phyloP scores from a whole-genome alignment of 2,113 vertebrate species.

The Urocynchramus pylzowi region DNA sequence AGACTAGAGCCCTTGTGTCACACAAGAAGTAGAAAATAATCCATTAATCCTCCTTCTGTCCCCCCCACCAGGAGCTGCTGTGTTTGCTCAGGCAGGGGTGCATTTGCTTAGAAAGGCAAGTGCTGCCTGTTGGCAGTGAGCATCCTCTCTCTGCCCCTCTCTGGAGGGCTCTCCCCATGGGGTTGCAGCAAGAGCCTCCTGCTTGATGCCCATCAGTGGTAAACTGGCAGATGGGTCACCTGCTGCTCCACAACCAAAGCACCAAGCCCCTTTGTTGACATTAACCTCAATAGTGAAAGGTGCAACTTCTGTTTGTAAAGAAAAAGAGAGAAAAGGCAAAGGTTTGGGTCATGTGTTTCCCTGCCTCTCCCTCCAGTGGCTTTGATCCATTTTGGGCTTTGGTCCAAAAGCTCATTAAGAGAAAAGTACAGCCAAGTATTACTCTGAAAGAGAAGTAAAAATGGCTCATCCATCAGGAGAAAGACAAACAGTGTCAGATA shows the following conservation, averaged over 20 bases:
- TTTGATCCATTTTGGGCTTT: slow-evolving; percentile 52
- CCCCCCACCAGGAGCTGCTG: background rate
- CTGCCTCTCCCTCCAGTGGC: background rate
- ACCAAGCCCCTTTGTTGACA: background rate
- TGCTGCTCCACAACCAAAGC: background rate
- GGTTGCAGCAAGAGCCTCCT: background rate
- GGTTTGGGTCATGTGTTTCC: background rate
- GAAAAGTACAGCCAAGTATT: slow-evolving; percentile 47
- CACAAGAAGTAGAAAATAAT: background rate
- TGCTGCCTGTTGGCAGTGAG: background rate
- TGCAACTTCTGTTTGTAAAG: background rate
- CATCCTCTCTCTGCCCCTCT: background rate
- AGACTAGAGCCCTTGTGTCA: background rate
- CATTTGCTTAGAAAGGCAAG: background rate
- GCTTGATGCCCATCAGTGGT: background rate
- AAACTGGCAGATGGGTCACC: background rate
- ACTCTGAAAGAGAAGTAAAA: slow-evolving; percentile 33
- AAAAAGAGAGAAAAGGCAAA: slow-evolving; percentile 1
- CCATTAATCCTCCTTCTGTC: background rate
- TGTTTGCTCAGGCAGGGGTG: background rate
- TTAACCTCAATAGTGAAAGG: background rate
- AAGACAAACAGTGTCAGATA: slow-evolving; percentile 45
- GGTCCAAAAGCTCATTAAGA: slow-evolving; percentile 67
- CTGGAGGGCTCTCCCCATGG: background rate
- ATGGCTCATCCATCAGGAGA: slow-evolving; percentile 26